phyloP scores from a whole-genome alignment of 2,888 invertebrate species.

The Cerceris ruficornis region DNA sequence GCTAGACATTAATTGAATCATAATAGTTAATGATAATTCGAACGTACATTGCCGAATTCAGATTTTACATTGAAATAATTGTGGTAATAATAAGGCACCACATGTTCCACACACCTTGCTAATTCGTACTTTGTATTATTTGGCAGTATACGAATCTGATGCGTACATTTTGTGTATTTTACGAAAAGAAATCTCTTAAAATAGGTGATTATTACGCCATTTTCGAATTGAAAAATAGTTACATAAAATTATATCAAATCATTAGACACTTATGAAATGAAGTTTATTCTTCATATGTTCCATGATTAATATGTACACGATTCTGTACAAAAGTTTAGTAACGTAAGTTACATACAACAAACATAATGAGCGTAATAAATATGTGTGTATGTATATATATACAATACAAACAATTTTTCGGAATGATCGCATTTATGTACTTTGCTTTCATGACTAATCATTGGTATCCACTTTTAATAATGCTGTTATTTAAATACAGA shows the following conservation, averaged over 20 bases:
- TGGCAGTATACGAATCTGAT: too few species aligned
- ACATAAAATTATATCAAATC: not conserved
- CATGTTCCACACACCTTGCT: too few species aligned
- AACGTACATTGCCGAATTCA: too few species aligned
- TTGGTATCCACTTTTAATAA: slow-evolving; percentile 25
- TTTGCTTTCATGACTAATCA: not conserved
- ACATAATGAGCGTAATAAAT: slow-evolving; percentile 60
- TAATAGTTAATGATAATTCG: too few species aligned
- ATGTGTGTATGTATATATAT: slow-evolving; percentile 69
- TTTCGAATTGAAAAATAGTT: too few species aligned
- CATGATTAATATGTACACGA: slow-evolving; percentile 68
- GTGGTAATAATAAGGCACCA: too few species aligned
- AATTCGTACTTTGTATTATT: too few species aligned
- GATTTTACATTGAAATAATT: too few species aligned
- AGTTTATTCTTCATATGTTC: slow-evolving; percentile 69
- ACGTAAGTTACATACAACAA: slow-evolving; percentile 65
- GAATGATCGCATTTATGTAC: slow-evolving; percentile 5
- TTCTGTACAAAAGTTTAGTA: slow-evolving; percentile 77
- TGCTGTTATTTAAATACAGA: slow-evolving; percentile 55
- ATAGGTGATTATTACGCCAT: too few species aligned
- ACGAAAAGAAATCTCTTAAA: too few species aligned
- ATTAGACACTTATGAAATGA: slow-evolving; percentile 65
- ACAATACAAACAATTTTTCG: slow-evolving; percentile 43
- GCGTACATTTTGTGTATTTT: too few species aligned
- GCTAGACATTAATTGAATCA: too few species aligned